Evolutionary conservation across 2,888 invertebrate genomes (phyloP).

Genomic region (Cinara cedri): DNA sequence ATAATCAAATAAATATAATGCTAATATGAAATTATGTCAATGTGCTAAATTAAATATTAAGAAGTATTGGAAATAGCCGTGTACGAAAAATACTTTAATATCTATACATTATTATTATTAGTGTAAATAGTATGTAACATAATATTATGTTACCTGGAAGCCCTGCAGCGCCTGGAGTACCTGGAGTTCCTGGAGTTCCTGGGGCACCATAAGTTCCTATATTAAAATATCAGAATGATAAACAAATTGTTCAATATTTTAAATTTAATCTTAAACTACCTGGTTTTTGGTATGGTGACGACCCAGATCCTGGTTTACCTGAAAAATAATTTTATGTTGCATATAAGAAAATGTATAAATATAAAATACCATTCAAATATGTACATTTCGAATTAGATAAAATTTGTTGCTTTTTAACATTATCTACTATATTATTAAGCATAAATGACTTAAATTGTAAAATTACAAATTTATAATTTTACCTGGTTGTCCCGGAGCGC

Average conservation of each 20-base stretch:
- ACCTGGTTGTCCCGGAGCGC: constrained; percentile 58
- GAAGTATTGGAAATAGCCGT: not conserved
- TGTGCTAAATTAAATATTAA: not conserved
- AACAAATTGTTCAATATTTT: not conserved
- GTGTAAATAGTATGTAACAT: too few relatives aligned
- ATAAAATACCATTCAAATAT: too few relatives aligned
- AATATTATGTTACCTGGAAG: not conserved
- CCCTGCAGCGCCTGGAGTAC: constrained; percentile 18
- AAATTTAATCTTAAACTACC: constrained; percentile 42
- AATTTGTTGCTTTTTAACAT: too few relatives aligned
- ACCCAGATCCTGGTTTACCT: constrained; percentile 19
- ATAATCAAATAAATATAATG: not conserved
- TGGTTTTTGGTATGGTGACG: constrained; percentile 2
- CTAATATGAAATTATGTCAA: not conserved
- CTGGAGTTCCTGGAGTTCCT: constrained; percentile 22
- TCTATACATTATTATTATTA: not conserved
- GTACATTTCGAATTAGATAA: too few relatives aligned
- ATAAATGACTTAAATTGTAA: too few relatives aligned
- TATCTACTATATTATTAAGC: too few relatives aligned
- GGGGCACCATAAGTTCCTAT: not conserved
- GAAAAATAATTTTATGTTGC: too few relatives aligned
- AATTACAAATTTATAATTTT: not conserved
- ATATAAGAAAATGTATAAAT: too few relatives aligned
- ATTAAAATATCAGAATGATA: not conserved
- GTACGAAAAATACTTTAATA: not conserved